Conservation (phyloP, 2,113 vertebrate genomes). For the Neotoma lepida region DNA sequence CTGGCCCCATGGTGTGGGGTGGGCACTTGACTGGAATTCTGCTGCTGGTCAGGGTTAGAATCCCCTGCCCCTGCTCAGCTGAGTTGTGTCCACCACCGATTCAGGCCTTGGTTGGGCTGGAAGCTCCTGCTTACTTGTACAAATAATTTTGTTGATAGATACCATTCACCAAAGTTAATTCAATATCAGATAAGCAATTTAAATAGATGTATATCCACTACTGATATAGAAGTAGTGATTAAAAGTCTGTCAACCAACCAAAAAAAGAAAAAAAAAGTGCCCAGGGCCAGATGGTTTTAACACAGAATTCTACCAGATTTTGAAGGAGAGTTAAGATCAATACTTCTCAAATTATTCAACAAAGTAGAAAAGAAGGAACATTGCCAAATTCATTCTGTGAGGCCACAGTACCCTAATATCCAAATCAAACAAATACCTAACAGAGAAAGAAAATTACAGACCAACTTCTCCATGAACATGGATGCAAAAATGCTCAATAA, state of each 20-base stretch:
- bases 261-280: background rate
- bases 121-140: too few relatives aligned
- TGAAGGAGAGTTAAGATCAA: background rate
- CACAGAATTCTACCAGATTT: background rate
- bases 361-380: background rate
- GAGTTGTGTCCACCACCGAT: too few relatives aligned
- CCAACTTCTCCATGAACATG: background rate
- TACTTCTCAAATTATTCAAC: background rate
- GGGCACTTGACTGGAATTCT: too few relatives aligned
- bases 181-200: too few relatives aligned
- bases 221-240: too few relatives aligned
- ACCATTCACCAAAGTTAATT: too few relatives aligned
- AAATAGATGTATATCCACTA: too few relatives aligned
- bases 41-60: too few relatives aligned
- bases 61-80: too few relatives aligned
- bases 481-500: background rate
- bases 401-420: background rate
- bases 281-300: background rate
- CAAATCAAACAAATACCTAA: background rate
- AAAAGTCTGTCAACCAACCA: too few relatives aligned
- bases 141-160: too few relatives aligned
- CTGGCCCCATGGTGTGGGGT: accelerated
- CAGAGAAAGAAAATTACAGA: background rate
- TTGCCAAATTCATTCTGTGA: background rate
- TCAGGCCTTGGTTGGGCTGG: too few relatives aligned